Conservation (phyloP, 2,797 vertebrate genomes). For the Harpagifer antarcticus region DNA sequence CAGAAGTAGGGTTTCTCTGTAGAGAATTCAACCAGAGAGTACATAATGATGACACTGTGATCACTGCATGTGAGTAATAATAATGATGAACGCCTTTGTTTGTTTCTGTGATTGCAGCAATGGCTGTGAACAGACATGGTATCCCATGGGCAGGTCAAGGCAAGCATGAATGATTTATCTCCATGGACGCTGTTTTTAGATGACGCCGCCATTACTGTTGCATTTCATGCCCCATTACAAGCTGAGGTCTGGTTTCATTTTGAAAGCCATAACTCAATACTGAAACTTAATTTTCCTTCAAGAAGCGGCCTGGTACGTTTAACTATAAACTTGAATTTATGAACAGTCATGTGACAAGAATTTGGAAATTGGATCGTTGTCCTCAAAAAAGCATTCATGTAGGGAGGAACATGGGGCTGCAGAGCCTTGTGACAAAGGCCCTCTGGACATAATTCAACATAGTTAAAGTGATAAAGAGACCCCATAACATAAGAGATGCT, state of each 20-base stretch:
- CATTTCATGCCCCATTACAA: constrained; percentile 1
- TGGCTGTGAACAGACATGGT: constrained; percentile 14
- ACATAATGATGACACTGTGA: not conserved
- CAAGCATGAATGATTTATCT: constrained; percentile 20
- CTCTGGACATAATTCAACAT: not conserved
- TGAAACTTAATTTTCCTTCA: not conserved
- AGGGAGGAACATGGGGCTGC: not conserved
- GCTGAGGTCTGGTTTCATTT: constrained; percentile 6
- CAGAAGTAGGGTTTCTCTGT: not conserved
- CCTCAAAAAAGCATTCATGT: not conserved
- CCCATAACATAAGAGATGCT: not conserved
- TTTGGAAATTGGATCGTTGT: not conserved
- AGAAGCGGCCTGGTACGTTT: not conserved
- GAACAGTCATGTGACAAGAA: not conserved
- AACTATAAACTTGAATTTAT: not conserved
- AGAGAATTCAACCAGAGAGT: not conserved
- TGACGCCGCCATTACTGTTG: not conserved
- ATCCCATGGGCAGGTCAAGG: constrained; percentile 1
- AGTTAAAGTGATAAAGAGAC: not conserved
- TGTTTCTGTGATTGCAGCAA: constrained; percentile 6
- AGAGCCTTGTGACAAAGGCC: not conserved
- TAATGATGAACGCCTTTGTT: constrained; percentile 26
- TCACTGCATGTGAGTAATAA: constrained; percentile 19
- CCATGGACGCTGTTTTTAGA: constrained; percentile 17
- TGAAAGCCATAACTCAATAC: not conserved